A percentile compares a stretch with the other conserved stretches of the same genome.
phyloP scores from a whole-genome alignment of 1,140 invertebrate genomes.

The Bombus waltoni region DNA sequence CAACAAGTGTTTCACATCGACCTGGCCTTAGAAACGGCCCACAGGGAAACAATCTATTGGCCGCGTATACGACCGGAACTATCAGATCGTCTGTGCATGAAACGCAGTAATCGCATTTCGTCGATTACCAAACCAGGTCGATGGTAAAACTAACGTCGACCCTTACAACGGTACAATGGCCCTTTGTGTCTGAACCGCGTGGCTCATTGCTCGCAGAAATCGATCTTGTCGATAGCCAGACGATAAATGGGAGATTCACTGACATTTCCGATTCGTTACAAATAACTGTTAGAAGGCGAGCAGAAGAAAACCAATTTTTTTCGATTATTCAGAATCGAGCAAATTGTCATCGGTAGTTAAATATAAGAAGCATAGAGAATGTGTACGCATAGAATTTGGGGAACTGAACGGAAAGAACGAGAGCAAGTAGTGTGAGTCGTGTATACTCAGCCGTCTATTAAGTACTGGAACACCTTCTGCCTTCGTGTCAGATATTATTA shows the following conservation, averaged over 20 bases:
- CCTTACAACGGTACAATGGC: constrained; percentile 4
- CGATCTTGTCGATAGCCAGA: background rate
- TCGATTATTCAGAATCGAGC: no score
- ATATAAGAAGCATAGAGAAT: accelerated
- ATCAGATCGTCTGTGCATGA: constrained; percentile 16
- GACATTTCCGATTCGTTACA: background rate
- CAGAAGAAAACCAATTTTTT: background rate
- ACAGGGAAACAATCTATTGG: constrained; percentile 14
- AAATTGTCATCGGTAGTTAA: no score
- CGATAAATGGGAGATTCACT: background rate
- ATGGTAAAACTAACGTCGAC: constrained; percentile 39
- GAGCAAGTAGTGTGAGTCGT: background rate
- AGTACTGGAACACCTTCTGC: background rate
- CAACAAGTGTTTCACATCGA: constrained; percentile 55
- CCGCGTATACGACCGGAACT: background rate
- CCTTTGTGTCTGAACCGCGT: background rate
- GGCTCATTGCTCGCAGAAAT: constrained; percentile 4
- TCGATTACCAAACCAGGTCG: constrained; percentile 17
- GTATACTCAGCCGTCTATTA: background rate
- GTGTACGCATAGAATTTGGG: no score
- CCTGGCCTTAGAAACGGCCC: constrained; percentile 20
- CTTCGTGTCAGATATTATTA: background rate
- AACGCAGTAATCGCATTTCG: constrained; percentile 31
- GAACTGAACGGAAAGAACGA: background rate
- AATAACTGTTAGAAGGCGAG: background rate